phyloP scores from a whole-genome alignment of 2,113 vertebrate genomes.

The Sander lucioperca region DNA sequence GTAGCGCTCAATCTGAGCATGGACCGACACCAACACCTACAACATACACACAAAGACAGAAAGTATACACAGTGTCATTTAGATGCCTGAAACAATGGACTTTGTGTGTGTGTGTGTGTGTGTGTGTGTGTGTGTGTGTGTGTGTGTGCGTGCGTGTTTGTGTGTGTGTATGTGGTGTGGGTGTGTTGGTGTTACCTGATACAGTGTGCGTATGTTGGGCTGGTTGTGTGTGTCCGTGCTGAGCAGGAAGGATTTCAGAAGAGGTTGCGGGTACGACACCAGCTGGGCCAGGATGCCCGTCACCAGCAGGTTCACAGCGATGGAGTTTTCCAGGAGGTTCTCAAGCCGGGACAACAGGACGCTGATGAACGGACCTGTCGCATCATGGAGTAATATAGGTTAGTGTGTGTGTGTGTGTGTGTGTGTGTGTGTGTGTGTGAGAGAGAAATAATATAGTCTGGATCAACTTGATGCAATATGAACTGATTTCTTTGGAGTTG shows the following conservation, averaged over 20 bases:
- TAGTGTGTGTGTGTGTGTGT: not conserved
- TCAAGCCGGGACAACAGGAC: conserved; percentile 95
- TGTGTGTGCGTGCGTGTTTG: not conserved
- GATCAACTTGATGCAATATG: too few species aligned
- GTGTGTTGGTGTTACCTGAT: conserved; percentile 87
- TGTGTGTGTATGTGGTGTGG: too few species aligned
- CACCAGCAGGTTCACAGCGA: conserved; percentile 94
- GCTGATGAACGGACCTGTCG: conserved; percentile 93
- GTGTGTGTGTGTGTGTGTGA: too few species aligned
- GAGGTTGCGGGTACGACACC: conserved; percentile 94
- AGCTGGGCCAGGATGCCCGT: conserved; percentile 94
- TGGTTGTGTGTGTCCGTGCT: conserved; percentile 87
- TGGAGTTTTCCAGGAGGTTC: conserved; percentile 96
- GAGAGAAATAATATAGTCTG: too few species aligned
- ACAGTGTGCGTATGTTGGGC: conserved; percentile 88
- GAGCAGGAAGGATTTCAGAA: conserved; percentile 92
- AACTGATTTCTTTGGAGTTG: too few species aligned
- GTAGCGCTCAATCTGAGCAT: conserved; percentile 92
- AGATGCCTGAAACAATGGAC: not conserved
- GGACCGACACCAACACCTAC: conserved; percentile 91
- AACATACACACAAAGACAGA: not conserved
- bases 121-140: not conserved
- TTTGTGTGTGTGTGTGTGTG: not conserved
- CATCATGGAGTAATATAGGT: conserved; percentile 18
- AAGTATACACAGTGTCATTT: not conserved